phyloP scores from a whole-genome alignment of 2,113 vertebrate genomes.

The Caretta caretta region DNA sequence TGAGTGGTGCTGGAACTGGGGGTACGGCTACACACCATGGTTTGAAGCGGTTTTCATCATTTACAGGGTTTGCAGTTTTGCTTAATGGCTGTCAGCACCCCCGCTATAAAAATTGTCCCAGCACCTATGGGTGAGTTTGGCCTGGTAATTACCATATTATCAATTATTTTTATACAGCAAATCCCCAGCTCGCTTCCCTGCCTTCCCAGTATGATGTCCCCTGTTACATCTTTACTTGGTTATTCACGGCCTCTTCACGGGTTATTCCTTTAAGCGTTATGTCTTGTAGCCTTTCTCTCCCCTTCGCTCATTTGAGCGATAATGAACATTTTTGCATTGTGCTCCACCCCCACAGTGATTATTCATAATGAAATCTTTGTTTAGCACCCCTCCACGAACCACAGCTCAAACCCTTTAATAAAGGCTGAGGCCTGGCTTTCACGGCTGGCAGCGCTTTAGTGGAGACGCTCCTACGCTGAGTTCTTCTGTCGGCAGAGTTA shows the following conservation, averaged over 20 bases:
- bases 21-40: too few relatives aligned
- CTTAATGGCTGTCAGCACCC: too few relatives aligned
- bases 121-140: neutral
- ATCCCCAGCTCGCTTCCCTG: neutral
- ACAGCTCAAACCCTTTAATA: constrained; percentile 57
- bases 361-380: neutral
- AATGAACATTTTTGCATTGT: neutral
- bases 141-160: neutral
- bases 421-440: neutral
- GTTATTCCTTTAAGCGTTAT: neutral
- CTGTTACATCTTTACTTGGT: neutral
- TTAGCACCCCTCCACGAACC: constrained; percentile 44
- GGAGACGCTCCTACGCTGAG: neutral
- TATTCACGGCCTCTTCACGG: neutral
- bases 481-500: neutral
- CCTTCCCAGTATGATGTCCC: neutral
- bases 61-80: too few relatives aligned
- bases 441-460: neutral
- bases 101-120: too few relatives aligned
- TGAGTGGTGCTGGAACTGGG: too few relatives aligned
- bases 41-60: too few relatives aligned
- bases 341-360: neutral
- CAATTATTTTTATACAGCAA: neutral
- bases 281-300: neutral
- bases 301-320: neutral